Percentiles rank a stretch among this genome's conserved stretches.
phyloP scores from a whole-genome alignment of 1,140 invertebrate species.

The Pseudomyrmex cubaensis region DNA sequence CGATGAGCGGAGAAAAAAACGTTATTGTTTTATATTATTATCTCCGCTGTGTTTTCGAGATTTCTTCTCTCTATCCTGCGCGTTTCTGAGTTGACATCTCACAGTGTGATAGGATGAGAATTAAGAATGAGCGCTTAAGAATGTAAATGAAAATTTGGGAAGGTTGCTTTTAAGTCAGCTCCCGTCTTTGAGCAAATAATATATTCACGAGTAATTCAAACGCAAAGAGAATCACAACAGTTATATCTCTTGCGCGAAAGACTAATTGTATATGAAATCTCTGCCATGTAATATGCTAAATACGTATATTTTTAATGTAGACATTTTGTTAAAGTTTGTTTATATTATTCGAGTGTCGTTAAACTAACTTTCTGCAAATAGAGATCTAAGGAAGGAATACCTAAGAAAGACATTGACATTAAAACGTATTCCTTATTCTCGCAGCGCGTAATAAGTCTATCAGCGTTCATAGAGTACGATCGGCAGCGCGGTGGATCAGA shows the following conservation, averaged over 20 bases:
- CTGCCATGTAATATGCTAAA: slow-evolving; percentile 8
- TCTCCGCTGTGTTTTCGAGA: slow-evolving; percentile 17
- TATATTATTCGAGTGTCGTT: background rate
- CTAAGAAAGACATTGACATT: background rate
- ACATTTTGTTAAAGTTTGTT: background rate
- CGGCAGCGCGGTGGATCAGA: background rate
- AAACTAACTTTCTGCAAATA: background rate
- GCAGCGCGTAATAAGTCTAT: background rate
- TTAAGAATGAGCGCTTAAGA: slow-evolving; percentile 49
- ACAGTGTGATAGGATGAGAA: slow-evolving; percentile 36
- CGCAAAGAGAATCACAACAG: slow-evolving; percentile 49
- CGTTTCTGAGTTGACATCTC: slow-evolving; percentile 29
- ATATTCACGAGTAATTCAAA: slow-evolving; percentile 46
- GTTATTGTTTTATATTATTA: background rate
- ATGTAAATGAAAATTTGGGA: slow-evolving; percentile 61
- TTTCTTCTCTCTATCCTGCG: slow-evolving; percentile 20
- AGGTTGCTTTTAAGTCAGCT: slow-evolving; percentile 54
- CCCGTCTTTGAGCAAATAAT: slow-evolving; percentile 8
- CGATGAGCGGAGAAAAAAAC: slow-evolving; percentile 43
- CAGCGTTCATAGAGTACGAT: slow-evolving; percentile 16
- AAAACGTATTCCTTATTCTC: background rate
- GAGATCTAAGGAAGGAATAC: background rate
- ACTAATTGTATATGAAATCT: slow-evolving; percentile 27
- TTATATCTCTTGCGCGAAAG: slow-evolving; percentile 20
- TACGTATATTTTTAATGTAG: background rate